Base-by-base conservation (phyloP, 2,888 invertebrate species). In the Xestia rhomboidea region DNA sequence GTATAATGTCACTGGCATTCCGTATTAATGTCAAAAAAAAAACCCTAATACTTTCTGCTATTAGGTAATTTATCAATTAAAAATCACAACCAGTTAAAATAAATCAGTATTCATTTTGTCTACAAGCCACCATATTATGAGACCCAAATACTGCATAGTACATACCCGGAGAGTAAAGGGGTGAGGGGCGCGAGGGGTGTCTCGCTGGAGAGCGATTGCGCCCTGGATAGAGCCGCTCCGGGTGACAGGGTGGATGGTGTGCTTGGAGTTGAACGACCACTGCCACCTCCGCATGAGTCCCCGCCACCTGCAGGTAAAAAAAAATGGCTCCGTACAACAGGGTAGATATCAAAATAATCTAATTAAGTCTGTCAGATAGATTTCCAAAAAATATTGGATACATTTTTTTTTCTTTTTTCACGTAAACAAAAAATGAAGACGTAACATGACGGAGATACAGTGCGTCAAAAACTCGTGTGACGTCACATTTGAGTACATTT, bases 191-290 rank as follows among this genome's bases (percentile, higher is more conserved):
- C 95, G 21, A 96, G 88, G n/a, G 97, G 97, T 8, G 96, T 94
- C 82, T 97, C 97, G 87, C 96, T 96, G 84, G 97, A 97, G 13
- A 97, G 89, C 0, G 96, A 96, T 85, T 96, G 96, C 0, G 96
- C 95, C 63, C 97, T 90, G 1, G 97, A 97, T 11, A 96, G 88
- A 8, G 97, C 96, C 0, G 97, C 95, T 15, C 97, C 97, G 0
- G 97, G 97, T 0, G 97, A 97, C 80, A 97, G 92, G 0, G 97
- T 97, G 2, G 97, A 97, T 1, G 97, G 97, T 0, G 97, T 97
- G 83, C 97, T 97, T 0, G 97, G 97, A 0, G 97, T 97, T 0
- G 97, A 97, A 1, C 97, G 94, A 0, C 97, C 97, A 0, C 96
- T 96, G 18, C 96, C 94, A 13, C 94, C 94, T 72, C 94, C 95